phyloP scores from a whole-genome alignment of 2,797 vertebrate species.

The Pipistrellus pygmaeus region DNA sequence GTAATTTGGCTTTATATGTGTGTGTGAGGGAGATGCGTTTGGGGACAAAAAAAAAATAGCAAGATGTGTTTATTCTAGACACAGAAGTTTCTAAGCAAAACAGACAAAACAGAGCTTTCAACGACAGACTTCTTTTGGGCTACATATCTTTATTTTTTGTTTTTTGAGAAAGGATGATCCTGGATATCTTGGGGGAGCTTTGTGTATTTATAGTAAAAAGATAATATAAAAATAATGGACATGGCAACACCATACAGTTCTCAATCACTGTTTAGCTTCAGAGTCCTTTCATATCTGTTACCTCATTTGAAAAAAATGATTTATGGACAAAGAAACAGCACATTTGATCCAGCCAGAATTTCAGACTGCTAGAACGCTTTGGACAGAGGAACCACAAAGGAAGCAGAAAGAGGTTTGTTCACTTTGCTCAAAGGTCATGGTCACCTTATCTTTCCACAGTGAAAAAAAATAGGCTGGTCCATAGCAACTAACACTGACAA shows the following conservation, averaged over 20 bases:
- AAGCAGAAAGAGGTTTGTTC: background rate
- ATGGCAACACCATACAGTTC: background rate
- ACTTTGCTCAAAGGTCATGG: background rate
- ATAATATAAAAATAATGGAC: constrained; percentile 7
- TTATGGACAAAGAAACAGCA: background rate
- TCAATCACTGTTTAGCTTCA: background rate
- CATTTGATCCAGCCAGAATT: background rate
- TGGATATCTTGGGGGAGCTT: background rate
- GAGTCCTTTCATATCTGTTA: background rate
- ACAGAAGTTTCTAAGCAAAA: background rate
- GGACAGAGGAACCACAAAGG: background rate
- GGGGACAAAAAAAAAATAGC: constrained; percentile 37
- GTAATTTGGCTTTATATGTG: background rate
- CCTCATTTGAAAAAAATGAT: background rate
- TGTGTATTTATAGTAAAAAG: background rate
- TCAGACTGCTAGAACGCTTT: background rate
- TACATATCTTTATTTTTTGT: background rate
- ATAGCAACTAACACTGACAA: background rate
- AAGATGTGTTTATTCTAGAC: constrained; percentile 6
- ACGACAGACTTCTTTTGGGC: background rate
- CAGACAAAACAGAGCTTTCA: background rate
- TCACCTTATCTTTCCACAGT: background rate
- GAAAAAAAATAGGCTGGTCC: background rate
- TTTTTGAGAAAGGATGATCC: background rate
- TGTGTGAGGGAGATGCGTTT: background rate